These are phyloP conservation scores for Pholis gunnellus DNA, from an alignment of 2,113 vertebrate genomes.

Conservation along the genomic window DNA sequence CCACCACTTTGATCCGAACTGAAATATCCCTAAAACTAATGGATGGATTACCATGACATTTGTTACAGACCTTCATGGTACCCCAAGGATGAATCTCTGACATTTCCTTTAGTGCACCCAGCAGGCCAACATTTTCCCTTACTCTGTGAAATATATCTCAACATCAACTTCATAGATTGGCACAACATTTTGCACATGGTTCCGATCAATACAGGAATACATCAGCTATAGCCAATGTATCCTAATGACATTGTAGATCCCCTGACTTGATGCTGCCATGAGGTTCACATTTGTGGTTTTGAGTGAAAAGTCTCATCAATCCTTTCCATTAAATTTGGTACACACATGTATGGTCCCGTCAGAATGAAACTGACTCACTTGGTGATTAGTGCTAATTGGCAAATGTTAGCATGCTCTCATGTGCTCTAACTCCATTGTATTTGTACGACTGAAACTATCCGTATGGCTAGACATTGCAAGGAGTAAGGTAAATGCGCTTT, in stretches of 20 bases:
- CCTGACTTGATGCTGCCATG: background rate
- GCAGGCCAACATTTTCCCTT: background rate
- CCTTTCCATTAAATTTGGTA: background rate
- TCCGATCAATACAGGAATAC: background rate
- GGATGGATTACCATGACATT: background rate
- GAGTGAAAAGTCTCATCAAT: background rate
- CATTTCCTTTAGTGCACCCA: background rate
- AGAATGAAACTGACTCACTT: background rate
- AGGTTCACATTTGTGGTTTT: background rate
- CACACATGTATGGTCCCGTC: background rate
- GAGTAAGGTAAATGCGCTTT: background rate
- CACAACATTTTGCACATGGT: background rate
- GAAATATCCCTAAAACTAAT: background rate
- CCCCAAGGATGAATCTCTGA: background rate
- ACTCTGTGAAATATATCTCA: constrained; percentile 1
- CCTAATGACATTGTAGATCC: background rate
- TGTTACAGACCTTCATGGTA: background rate
- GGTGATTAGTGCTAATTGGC: constrained; percentile 2
- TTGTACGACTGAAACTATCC: background rate
- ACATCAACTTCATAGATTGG: background rate
- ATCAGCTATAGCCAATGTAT: background rate
- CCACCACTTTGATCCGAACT: background rate
- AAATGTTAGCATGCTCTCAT: background rate
- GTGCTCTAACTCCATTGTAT: background rate
- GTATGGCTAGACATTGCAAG: background rate